phyloP scores from a whole-genome alignment of 2,113 vertebrate species.

The Donacobius atricapilla region DNA sequence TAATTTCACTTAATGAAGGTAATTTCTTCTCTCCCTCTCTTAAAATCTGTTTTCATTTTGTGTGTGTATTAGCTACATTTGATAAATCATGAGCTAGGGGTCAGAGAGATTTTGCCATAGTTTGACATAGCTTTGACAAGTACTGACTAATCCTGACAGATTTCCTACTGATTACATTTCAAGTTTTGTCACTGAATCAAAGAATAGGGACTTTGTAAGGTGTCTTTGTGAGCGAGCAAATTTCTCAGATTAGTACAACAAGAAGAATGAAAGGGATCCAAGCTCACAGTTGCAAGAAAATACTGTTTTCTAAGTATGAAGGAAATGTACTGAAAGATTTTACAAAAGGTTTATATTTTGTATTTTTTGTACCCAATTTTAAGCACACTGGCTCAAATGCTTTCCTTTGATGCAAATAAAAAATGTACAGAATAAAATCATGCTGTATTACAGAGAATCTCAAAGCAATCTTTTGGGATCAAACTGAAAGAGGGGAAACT shows the following conservation, averaged over 20 bases:
- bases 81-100: not conserved
- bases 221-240: not conserved
- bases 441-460: not conserved
- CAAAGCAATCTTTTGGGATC: not conserved
- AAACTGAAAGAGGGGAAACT: not conserved
- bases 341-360: not conserved
- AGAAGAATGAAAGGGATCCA: not conserved
- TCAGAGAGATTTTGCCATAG: not conserved
- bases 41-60: not conserved
- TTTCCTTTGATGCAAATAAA: not conserved
- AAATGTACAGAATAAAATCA: not conserved
- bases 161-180: not conserved
- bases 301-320: not conserved
- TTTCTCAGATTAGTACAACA: not conserved
- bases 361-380: not conserved
- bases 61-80: not conserved
- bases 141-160: not conserved
- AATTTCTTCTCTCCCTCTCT: not conserved
- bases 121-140: not conserved
- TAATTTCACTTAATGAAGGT: not conserved
- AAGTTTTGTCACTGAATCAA: not conserved
- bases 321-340: not conserved
- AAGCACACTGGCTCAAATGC: not conserved
- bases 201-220: not conserved
- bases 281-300: not conserved